Conservation (phyloP, 2,888 invertebrate genomes). For the Melanophora roralis region DNA sequence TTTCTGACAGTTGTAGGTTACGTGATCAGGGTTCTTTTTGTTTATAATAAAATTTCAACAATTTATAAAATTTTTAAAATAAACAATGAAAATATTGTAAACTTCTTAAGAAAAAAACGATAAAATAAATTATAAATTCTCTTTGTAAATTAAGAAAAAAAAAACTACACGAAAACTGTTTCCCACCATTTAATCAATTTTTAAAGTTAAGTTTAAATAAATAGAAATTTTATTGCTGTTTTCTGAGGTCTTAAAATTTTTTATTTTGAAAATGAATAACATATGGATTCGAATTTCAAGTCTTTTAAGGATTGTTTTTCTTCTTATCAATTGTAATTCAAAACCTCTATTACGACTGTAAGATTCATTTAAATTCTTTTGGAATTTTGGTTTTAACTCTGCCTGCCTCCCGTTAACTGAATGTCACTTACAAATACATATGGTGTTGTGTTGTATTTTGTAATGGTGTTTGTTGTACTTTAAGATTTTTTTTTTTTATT, state of each 20-base stretch:
- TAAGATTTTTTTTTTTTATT: slow-evolving; percentile 18
- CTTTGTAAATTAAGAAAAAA: neutral
- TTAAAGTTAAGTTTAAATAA: slow-evolving; percentile 6
- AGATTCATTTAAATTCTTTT: neutral
- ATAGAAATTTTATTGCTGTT: neutral
- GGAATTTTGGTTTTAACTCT: neutral
- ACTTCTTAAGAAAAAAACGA: neutral
- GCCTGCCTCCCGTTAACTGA: neutral
- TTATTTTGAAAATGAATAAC: neutral
- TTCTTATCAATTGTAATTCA: slow-evolving; percentile 27
- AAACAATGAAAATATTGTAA: neutral
- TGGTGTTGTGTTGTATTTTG: neutral
- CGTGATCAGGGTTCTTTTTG: slow-evolving; percentile 20
- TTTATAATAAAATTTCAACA: neutral
- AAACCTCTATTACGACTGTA: neutral
- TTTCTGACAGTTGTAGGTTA: slow-evolving; percentile 52
- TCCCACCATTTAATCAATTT: slow-evolving; percentile 30
- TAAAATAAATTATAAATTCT: neutral
- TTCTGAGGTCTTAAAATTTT: neutral
- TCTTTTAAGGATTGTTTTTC: neutral
- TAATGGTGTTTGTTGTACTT: slow-evolving; percentile 1
- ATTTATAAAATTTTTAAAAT: neutral
- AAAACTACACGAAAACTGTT: neutral
- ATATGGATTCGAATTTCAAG: too few relatives aligned
- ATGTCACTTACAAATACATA: neutral